phyloP scores from a whole-genome alignment of 1,140 invertebrate genomes.

The Bombus polaris region DNA sequence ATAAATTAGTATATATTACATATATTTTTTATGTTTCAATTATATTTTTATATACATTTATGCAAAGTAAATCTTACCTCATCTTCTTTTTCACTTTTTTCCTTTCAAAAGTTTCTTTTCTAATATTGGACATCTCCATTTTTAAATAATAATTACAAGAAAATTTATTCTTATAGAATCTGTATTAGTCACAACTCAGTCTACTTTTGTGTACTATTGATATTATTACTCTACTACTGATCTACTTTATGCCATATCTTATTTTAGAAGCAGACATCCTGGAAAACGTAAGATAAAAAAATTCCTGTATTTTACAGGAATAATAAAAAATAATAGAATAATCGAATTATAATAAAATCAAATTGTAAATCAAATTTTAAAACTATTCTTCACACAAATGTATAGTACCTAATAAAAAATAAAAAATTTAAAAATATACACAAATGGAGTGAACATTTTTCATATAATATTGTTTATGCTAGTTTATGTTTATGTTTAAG shows the following conservation, averaged over 20 bases:
- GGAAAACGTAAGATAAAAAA: background rate
- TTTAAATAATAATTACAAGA: conserved; percentile 9
- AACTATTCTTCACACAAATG: background rate
- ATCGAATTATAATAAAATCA: background rate
- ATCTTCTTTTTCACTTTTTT: conserved; percentile 60
- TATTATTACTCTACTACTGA: background rate
- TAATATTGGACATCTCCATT: conserved; percentile 3
- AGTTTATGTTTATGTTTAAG: background rate
- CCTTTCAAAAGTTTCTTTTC: conserved; percentile 4
- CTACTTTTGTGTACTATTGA: background rate
- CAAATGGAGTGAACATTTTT: background rate
- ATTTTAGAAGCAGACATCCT: background rate
- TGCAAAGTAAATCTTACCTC: conserved; percentile 47
- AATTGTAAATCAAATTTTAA: background rate
- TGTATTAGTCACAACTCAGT: background rate
- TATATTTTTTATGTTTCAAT: background rate
- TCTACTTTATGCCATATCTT: background rate
- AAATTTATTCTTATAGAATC: background rate
- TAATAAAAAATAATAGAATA: background rate
- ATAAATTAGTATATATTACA: background rate
- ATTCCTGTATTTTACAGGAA: background rate
- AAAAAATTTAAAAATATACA: background rate
- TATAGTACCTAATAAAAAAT: background rate
- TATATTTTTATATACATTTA: background rate
- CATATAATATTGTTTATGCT: background rate